A percentile compares a stretch with the other conserved stretches of the same genome.
These are phyloP conservation scores for Parapristionchus giblindavisi DNA, from an alignment of 2,888 invertebrate species.

Conservation along the genomic window DNA sequence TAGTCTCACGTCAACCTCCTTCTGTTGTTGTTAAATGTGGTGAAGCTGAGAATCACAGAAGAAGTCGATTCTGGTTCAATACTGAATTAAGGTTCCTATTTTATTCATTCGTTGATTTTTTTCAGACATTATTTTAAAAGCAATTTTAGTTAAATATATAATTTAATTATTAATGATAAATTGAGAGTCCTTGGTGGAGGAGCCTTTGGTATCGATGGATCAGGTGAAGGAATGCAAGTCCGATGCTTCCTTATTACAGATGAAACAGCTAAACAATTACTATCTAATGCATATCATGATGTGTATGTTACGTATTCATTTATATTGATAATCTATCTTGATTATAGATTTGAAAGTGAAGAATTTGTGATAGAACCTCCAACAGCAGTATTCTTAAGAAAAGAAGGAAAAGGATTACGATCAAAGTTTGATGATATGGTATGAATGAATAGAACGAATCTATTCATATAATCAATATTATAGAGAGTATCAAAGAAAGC, in stretches of 20 bases:
- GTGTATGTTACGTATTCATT: constrained; percentile 49
- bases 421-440: constrained; percentile 69
- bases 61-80: constrained; percentile 68
- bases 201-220: constrained; percentile 63
- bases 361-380: constrained; percentile 67
- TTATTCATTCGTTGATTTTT: neutral
- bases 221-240: constrained; percentile 52
- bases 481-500: constrained; percentile 68
- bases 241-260: constrained; percentile 68
- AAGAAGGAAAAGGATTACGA: constrained; percentile 57
- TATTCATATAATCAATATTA: constrained; percentile 20
- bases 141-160: too few relatives aligned
- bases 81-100: constrained; percentile 62
- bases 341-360: constrained; percentile 61
- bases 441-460: constrained; percentile 4
- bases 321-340: too few relatives aligned
- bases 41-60: constrained; percentile 68
- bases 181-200: constrained; percentile 67
- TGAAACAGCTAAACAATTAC: constrained; percentile 65
- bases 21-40: constrained; percentile 68
- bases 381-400: constrained; percentile 53
- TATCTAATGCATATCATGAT: constrained; percentile 67
- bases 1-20: constrained; percentile 67
- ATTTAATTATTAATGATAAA: neutral
- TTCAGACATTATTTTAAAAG: neutral